phyloP scores from a whole-genome alignment of 2,797 vertebrate species.

The Sorex maritimensis region DNA sequence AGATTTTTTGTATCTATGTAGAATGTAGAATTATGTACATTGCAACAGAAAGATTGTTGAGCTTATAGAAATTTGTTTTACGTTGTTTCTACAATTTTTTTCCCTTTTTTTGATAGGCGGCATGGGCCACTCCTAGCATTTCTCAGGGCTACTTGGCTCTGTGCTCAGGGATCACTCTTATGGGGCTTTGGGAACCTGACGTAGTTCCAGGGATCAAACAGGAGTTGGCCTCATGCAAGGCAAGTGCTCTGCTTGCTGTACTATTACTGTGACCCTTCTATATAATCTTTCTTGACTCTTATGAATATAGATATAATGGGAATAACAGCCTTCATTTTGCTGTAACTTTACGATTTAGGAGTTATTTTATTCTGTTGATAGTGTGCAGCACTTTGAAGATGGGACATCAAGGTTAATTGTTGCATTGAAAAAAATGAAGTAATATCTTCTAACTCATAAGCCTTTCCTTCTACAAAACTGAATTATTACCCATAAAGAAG shows the following conservation, averaged over 20 bases:
- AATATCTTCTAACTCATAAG: conserved; percentile 80
- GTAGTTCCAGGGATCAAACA: too few species aligned
- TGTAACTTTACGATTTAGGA: conserved; percentile 80
- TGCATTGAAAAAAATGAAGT: conserved; percentile 78
- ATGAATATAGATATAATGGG: conserved; percentile 70
- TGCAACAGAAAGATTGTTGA: not conserved
- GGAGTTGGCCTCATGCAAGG: too few species aligned
- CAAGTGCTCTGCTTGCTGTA: too few species aligned
- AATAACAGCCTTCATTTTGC: conserved; percentile 80
- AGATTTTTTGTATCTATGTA: too few species aligned
- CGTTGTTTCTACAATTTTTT: conserved; percentile 60
- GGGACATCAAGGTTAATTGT: conserved; percentile 87
- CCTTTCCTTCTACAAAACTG: conserved; percentile 81
- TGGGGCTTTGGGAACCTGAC: too few species aligned
- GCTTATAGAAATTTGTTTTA: conserved; percentile 55
- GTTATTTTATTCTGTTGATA: conserved; percentile 84
- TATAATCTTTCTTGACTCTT: conserved; percentile 46
- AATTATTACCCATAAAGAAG: conserved; percentile 79
- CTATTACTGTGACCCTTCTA: too few species aligned
- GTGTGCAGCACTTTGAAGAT: conserved; percentile 83
- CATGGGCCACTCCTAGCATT: too few species aligned
- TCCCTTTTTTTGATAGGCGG: conserved; percentile 42
- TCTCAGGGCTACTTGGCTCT: too few species aligned
- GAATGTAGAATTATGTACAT: not conserved
- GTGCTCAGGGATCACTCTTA: too few species aligned